A percentile compares a stretch with the other conserved stretches of the same genome.
phyloP scores from a whole-genome alignment of 2,888 invertebrate species.

The Hybos culiciformis region DNA sequence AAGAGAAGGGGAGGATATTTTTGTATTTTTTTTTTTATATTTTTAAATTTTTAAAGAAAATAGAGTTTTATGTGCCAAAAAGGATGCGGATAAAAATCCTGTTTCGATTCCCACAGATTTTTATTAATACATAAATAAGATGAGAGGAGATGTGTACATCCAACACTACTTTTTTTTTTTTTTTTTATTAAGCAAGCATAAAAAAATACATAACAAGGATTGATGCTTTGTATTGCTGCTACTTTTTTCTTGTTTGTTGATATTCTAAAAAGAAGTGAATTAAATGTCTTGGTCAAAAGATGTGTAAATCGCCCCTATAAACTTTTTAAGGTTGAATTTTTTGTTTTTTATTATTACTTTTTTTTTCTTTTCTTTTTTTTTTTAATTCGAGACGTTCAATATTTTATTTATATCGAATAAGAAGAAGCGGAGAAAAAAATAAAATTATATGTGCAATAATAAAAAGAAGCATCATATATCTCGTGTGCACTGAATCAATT shows the following conservation, averaged over 20 bases:
- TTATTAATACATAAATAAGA: not conserved
- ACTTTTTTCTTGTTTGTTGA: not conserved
- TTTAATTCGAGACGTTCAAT: no score
- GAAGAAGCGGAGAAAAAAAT: no score
- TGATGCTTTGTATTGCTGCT: no score
- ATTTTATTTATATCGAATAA: no score
- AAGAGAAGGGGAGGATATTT: not conserved
- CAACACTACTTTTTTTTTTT: conserved; percentile 27
- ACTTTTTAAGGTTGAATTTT: no score
- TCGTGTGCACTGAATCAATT: no score
- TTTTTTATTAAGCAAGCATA: not conserved
- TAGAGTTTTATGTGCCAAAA: not conserved
- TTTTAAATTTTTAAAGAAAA: no score
- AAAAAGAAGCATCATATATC: no score
- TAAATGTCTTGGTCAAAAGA: not conserved
- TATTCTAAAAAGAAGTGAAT: not conserved
- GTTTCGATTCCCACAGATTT: conserved; percentile 38
- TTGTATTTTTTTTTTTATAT: not conserved
- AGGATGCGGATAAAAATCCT: conserved; percentile 22
- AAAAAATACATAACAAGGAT: no score
- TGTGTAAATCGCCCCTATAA: not conserved
- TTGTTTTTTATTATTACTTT: no score
- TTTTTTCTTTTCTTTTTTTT: no score
- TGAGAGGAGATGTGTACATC: conserved; percentile 21
- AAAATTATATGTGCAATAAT: no score